Percentiles rank a stretch among this genome's conserved stretches.
These are phyloP conservation scores for Drosophila mimetica DNA, from an alignment of 2,888 invertebrate species.

Conservation along the genomic window DNA sequence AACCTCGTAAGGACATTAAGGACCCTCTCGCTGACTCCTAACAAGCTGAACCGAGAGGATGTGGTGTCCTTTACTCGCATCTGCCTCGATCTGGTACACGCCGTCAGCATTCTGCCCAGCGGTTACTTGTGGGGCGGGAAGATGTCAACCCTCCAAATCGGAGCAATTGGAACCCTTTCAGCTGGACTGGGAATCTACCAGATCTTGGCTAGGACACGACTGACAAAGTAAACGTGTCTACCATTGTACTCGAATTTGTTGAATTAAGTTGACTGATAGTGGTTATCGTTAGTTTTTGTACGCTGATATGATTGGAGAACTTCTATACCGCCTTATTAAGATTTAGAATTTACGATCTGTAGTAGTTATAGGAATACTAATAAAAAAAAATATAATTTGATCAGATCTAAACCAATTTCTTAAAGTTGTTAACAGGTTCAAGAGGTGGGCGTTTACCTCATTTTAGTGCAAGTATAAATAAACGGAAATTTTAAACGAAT, in stretches of 20 bases:
- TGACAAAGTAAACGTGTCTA: slow-evolving; percentile 48
- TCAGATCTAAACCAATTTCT: too few relatives aligned
- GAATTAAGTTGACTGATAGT: not conserved
- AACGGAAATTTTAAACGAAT: too few relatives aligned
- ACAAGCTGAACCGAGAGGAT: slow-evolving; percentile 84
- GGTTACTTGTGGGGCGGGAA: slow-evolving; percentile 93
- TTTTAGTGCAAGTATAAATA: too few relatives aligned
- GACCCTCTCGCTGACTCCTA: slow-evolving; percentile 84
- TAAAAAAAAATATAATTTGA: too few relatives aligned
- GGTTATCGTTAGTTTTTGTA: not conserved
- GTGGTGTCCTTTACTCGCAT: slow-evolving; percentile 86
- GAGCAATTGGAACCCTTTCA: slow-evolving; percentile 91
- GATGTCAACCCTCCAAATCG: slow-evolving; percentile 89
- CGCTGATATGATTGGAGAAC: not conserved
- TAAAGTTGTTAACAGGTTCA: too few relatives aligned
- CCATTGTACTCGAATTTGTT: not conserved
- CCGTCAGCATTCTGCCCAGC: slow-evolving; percentile 91
- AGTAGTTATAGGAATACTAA: too few relatives aligned
- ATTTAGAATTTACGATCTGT: not conserved
- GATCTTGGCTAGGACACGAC: slow-evolving; percentile 77
- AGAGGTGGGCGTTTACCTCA: too few relatives aligned
- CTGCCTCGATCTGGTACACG: slow-evolving; percentile 90
- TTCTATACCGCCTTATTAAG: not conserved
- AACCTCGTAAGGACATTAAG: slow-evolving; percentile 87
- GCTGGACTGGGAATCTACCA: slow-evolving; percentile 90